Evolutionary conservation across 2,797 vertebrate species (phyloP).

Genomic region (Iguana delicatissima): DNA sequence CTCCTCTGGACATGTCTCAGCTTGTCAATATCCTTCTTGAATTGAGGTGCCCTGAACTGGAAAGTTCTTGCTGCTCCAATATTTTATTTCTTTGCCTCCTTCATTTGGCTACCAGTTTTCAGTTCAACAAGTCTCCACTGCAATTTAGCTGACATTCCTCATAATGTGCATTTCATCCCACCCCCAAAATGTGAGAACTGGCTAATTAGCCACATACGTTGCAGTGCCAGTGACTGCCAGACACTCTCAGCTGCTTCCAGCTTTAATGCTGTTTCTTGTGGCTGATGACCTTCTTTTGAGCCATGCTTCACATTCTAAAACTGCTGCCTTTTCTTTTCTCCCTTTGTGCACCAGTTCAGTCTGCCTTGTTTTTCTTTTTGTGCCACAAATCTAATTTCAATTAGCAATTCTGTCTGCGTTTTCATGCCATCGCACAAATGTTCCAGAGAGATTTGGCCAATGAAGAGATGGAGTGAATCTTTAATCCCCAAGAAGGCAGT

Average conservation of each 20-base stretch:
- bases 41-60: too few species aligned
- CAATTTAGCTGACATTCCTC: constrained; percentile 60
- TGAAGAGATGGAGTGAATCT: constrained; percentile 56
- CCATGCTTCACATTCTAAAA: constrained; percentile 1
- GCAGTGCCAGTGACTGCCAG: constrained; percentile 68
- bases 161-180: constrained; percentile 51
- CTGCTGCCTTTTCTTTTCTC: not conserved
- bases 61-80: too few species aligned
- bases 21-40: too few species aligned
- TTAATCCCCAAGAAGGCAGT: constrained; percentile 54
- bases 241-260: not conserved
- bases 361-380: constrained; percentile 56
- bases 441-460: constrained; percentile 64
- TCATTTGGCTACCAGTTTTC: not conserved
- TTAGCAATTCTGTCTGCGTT: constrained; percentile 64
- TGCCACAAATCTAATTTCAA: constrained; percentile 68
- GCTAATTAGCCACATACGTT: constrained; percentile 70
- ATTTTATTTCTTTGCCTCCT: not conserved
- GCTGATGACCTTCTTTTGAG: constrained; percentile 63
- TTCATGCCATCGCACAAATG: constrained; percentile 53
- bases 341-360: constrained; percentile 24
- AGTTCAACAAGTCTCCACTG: constrained; percentile 49
- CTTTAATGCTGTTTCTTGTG: constrained; percentile 63
- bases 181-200: not conserved
- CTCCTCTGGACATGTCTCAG: too few species aligned